Evolutionary conservation across 2,113 vertebrate genomes (phyloP).

Genomic region (Dunckerocampus dactyliophorus): DNA sequence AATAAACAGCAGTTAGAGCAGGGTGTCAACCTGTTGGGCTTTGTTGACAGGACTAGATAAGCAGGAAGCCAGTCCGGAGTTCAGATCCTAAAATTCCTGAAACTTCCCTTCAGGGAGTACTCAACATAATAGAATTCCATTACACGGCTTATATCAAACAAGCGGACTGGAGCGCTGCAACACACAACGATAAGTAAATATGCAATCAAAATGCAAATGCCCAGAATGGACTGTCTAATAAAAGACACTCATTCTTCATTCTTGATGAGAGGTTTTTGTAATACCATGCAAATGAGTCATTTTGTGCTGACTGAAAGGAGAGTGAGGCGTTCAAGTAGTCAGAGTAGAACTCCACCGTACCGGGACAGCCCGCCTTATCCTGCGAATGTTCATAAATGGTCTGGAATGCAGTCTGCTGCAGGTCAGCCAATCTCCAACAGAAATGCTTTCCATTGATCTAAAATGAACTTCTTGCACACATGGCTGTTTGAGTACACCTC

Average conservation of each 20-base stretch:
- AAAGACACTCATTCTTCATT: not conserved
- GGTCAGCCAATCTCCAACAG: constrained; percentile 33
- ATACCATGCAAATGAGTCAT: constrained; percentile 3
- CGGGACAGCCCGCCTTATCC: constrained; percentile 23
- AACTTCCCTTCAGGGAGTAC: constrained; percentile 28
- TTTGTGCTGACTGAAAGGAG: constrained; percentile 10
- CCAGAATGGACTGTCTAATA: not conserved
- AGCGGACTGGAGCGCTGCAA: not conserved
- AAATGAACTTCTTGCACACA: constrained; percentile 48
- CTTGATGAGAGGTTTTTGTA: not conserved
- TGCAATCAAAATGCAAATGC: not conserved
- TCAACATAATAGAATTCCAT: constrained; percentile 20
- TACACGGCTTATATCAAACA: constrained; percentile 5
- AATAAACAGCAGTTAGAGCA: constrained; percentile 53
- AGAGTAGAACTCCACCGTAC: constrained; percentile 17
- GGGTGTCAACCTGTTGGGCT: constrained; percentile 43
- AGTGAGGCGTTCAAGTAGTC: constrained; percentile 24
- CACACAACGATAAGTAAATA: not conserved
- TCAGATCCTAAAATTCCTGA: constrained; percentile 37
- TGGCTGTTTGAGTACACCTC: constrained; percentile 2
- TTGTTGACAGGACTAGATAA: constrained; percentile 58
- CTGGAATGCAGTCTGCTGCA: constrained; percentile 62
- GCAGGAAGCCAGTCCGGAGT: constrained; percentile 35
- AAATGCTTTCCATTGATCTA: constrained; percentile 59
- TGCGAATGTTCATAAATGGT: constrained; percentile 71